These are phyloP conservation scores for Heliconius cydno DNA, from an alignment of 2,888 invertebrate genomes.

Conservation along the genomic window DNA sequence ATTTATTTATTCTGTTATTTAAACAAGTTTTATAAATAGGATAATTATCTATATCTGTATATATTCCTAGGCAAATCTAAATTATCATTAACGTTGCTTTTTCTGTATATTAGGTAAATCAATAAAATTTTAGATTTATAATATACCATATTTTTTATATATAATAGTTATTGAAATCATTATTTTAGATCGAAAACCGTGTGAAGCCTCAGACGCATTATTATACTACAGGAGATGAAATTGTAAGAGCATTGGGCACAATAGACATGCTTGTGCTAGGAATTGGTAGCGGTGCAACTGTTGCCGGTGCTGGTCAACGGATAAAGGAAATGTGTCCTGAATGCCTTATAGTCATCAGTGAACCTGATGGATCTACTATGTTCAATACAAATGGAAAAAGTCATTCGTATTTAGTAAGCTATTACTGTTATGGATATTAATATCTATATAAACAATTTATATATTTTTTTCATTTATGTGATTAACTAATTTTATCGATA, in stretches of 20 bases:
- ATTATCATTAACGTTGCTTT: too few relatives aligned
- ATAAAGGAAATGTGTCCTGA: conserved; percentile 90
- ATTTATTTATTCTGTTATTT: background rate
- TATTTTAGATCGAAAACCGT: conserved; percentile 90
- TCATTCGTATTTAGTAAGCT: conserved; percentile 55
- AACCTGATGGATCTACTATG: conserved; percentile 91
- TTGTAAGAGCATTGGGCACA: conserved; percentile 86
- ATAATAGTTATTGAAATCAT: background rate
- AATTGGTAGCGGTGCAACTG: conserved; percentile 96
- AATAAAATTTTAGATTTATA: too few relatives aligned
- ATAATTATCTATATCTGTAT: background rate
- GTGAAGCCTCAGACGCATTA: conserved; percentile 97
- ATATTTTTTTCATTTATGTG: background rate
- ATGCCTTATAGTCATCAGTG: conserved; percentile 91
- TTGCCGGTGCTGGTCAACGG: conserved; percentile 92
- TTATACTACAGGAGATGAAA: conserved; percentile 95
- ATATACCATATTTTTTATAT: too few relatives aligned
- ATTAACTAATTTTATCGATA: background rate
- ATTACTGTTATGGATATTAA: background rate
- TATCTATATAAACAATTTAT: background rate
- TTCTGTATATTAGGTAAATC: too few relatives aligned
- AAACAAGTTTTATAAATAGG: background rate
- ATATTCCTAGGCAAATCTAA: too few relatives aligned
- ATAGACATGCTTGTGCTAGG: conserved; percentile 91
- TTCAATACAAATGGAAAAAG: conserved; percentile 50